Base-by-base conservation (phyloP, 2,113 vertebrate species). In the Indicator maculatus region DNA sequence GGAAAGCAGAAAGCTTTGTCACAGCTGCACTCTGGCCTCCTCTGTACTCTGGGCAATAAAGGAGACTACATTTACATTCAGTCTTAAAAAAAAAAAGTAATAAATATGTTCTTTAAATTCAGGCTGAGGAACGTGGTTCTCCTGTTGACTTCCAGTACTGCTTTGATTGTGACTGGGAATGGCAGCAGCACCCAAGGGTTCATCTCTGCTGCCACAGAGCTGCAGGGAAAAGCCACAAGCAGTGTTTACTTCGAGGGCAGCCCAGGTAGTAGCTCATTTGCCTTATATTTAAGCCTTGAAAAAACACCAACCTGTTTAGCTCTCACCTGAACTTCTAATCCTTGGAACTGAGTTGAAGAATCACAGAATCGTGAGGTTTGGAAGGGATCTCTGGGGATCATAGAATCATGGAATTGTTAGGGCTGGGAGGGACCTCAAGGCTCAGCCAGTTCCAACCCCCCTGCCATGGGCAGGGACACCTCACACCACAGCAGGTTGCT, bases 1-100 rank as follows among this genome's bases (percentile, higher is more conserved):
- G 75, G 87, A 82, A 92, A 88, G 71, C 67, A 75, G 67, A 83
- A 86, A 74, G 79, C 79, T 72, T 50, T 70, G 86, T 44, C 58
- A 13, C 45, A 61, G 66, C 52, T 52, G 61, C 58, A 18, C 71
- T 65, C 74, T 84, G 70, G 79, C 66, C 61, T 90, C 41, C 73
- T 92, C 89, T 65, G 52, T 90, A 69, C 44, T 82, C 31, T n/a
- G 75, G 53, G 60, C 60, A 58, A 76, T 81, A 80, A 82, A 82
- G 31, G 61, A 85, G 39, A 56, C 39, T 52, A 39, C 30, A 39
- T 86, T 88, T 75, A 66, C 19, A 47, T 79, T 71, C 16, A 13
- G 16, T 56, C 44, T 78, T 53, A 64, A 66, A 41, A 44, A 44
- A 47, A 19, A 24, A 56, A 28, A 31, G 38, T 36, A 59, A 50